Evolutionary conservation across 2,888 invertebrate genomes (phyloP).

Genomic region (Heliconius ismenius): DNA sequence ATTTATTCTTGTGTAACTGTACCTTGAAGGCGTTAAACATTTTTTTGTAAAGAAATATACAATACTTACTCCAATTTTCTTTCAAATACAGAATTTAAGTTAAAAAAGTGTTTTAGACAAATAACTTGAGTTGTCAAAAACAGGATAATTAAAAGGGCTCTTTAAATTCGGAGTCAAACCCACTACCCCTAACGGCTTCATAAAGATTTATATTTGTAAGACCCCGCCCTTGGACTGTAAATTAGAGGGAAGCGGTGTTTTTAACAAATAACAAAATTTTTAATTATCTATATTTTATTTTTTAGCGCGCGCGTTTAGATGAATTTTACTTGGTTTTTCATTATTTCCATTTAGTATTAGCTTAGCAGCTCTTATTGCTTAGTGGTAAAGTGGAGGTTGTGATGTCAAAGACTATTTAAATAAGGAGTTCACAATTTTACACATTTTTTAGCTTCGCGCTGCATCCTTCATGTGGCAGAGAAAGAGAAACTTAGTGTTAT

Average conservation of each 20-base stretch:
- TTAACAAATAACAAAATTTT: not conserved
- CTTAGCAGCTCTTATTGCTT: too few relatives aligned
- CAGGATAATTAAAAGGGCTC: slow-evolving; percentile 10
- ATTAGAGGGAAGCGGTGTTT: not conserved
- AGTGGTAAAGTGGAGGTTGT: not conserved
- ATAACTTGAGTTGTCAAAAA: slow-evolving; percentile 12
- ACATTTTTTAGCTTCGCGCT: too few relatives aligned
- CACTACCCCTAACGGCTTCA: slow-evolving; percentile 27
- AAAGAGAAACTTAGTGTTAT: not conserved
- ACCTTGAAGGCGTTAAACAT: too few relatives aligned
- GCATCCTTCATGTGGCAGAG: too few relatives aligned
- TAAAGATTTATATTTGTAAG: slow-evolving; percentile 39
- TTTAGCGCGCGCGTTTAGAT: not conserved
- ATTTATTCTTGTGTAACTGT: too few relatives aligned
- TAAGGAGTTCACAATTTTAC: too few relatives aligned
- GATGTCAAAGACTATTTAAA: too few relatives aligned
- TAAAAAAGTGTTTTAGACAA: not conserved
- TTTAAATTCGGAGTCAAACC: slow-evolving; percentile 27
- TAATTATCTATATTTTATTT: not conserved
- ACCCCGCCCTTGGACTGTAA: slow-evolving; percentile 31
- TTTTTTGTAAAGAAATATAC: too few relatives aligned
- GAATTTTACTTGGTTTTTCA: too few relatives aligned
- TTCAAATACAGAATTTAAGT: too few relatives aligned
- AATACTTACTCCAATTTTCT: too few relatives aligned
- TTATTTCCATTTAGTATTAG: too few relatives aligned